A percentile compares a stretch with the other conserved stretches of the same genome.
These are phyloP conservation scores for Chirona hameri DNA, from an alignment of 2,888 invertebrate species.

Conservation along the genomic window DNA sequence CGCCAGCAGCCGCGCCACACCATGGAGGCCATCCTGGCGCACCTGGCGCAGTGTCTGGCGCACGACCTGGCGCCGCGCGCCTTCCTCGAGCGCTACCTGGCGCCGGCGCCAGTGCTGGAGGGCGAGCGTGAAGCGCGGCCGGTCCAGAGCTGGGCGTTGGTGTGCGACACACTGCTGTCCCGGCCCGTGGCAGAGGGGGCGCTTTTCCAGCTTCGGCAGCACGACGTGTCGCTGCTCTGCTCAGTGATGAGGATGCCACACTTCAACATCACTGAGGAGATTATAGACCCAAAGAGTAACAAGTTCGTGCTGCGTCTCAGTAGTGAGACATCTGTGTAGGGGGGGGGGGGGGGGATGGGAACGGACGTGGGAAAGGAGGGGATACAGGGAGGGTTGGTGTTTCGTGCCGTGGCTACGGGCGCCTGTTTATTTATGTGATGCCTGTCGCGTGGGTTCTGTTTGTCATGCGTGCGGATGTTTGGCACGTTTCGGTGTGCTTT, in stretches of 20 bases:
- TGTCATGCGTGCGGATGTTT: not conserved
- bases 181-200: conserved; percentile 76
- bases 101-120: conserved; percentile 76
- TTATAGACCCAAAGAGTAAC: conserved; percentile 92
- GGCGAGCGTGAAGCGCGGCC: conserved; percentile 70
- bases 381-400: not conserved
- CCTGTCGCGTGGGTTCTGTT: not conserved
- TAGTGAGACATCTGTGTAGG: conserved; percentile 90
- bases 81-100: conserved; percentile 89
- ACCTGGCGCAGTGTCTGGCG: conserved; percentile 84
- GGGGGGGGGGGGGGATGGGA: not conserved
- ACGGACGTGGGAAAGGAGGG: not conserved
- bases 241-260: conserved; percentile 82
- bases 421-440: not conserved
- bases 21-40: conserved; percentile 85
- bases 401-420: not conserved
- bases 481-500: not conserved
- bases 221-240: conserved; percentile 86
- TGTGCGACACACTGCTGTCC: conserved; percentile 87
- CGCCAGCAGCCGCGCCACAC: conserved; percentile 94
- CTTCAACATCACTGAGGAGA: conserved; percentile 91
- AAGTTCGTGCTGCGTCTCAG: conserved; percentile 90
- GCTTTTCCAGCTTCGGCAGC: conserved; percentile 87
- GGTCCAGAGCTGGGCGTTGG: conserved; percentile 92
- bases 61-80: conserved; percentile 92